phyloP scores from a whole-genome alignment of 2,113 vertebrate genomes.

The Cephalophus harveyi region DNA sequence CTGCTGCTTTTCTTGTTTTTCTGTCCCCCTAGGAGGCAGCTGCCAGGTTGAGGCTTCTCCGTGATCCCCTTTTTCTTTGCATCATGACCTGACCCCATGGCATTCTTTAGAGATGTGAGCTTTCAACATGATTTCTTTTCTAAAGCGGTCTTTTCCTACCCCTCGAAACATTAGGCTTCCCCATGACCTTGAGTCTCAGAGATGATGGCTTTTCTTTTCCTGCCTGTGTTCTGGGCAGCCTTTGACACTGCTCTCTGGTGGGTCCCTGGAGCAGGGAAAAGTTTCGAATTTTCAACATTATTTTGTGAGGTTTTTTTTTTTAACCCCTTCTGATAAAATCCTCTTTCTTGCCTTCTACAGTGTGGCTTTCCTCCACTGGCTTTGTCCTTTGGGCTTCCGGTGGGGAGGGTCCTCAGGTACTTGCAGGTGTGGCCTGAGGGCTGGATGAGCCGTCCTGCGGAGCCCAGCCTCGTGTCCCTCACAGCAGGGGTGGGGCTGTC shows the following conservation, averaged over 20 bases:
- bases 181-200: conserved; percentile 32
- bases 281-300: not conserved
- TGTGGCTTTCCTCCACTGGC: not conserved
- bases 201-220: not conserved
- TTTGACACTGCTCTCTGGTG: not conserved
- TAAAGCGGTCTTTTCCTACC: not conserved
- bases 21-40: not conserved
- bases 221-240: not conserved
- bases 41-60: not conserved
- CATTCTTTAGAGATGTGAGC: not conserved
- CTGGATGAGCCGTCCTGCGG: not conserved
- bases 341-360: not conserved
- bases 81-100: not conserved
- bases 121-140: conserved; percentile 4
- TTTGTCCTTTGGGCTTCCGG: not conserved
- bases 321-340: not conserved
- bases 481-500: rapidly evolving
- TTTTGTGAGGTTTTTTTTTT: not conserved
- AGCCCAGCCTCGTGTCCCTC: not conserved
- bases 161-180: not conserved
- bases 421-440: not conserved
- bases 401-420: not conserved
- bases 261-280: not conserved
- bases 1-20: not conserved
- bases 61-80: not conserved